Percentiles rank a stretch among this genome's conserved stretches.
Evolutionary conservation across 2,888 invertebrate genomes (phyloP).

Genomic region (Romanomermis culicivorax): DNA sequence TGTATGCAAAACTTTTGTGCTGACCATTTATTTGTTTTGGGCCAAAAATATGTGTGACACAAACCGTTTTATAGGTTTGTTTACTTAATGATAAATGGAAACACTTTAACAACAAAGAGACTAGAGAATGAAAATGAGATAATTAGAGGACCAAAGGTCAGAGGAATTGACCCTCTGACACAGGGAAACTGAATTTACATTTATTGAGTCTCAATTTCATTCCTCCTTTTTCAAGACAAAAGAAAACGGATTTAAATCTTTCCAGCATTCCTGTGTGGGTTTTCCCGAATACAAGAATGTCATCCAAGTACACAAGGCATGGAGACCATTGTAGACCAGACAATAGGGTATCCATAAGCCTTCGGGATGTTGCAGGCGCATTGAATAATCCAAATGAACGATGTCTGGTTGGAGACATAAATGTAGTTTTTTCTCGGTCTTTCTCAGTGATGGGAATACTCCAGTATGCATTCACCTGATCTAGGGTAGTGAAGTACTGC

Average conservation of each 20-base stretch:
- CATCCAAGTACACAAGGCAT: conserved; percentile 17
- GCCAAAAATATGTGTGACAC: no score
- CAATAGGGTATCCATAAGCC: conserved; percentile 16
- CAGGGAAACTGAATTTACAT: conserved; percentile 11
- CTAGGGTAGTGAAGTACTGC: conserved; percentile 12
- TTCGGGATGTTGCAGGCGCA: conserved; percentile 16
- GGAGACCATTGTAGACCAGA: conserved; percentile 12
- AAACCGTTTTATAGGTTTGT: no score
- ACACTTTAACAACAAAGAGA: no score
- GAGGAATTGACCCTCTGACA: no score
- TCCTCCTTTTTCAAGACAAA: conserved; percentile 3
- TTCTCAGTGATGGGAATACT: conserved; percentile 12
- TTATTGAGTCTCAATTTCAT: conserved; percentile 20
- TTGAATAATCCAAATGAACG: conserved; percentile 19
- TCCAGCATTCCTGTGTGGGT: conserved; percentile 13
- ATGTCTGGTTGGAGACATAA: conserved; percentile 12
- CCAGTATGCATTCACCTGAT: conserved; percentile 13
- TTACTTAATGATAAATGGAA: no score
- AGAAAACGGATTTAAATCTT: conserved; percentile 15
- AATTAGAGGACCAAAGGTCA: no score
- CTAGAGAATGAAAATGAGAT: no score
- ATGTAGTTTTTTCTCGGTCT: conserved; percentile 16
- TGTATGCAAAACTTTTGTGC: no score
- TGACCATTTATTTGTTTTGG: no score
- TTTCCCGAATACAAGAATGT: conserved; percentile 15